A percentile compares a stretch with the other conserved stretches of the same genome.
Conservation (phyloP, 2,797 vertebrate species). For the Esox masquinongy region DNA sequence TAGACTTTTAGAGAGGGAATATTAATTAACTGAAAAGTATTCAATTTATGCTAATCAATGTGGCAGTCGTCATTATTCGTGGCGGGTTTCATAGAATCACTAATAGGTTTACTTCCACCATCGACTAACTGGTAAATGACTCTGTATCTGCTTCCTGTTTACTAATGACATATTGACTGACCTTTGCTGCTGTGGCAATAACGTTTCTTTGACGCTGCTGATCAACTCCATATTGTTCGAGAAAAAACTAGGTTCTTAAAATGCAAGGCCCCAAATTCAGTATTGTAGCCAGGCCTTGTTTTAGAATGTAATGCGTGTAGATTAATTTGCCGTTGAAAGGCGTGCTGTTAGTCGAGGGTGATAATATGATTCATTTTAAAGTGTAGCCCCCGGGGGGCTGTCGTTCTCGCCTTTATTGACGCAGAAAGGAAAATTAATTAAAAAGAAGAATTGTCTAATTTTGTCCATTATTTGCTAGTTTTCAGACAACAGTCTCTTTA, state of each 20-base stretch:
- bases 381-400: slow-evolving; percentile 52
- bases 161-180: slow-evolving; percentile 52
- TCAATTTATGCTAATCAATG: slow-evolving; percentile 62
- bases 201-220: slow-evolving; percentile 45
- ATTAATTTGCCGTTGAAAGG: slow-evolving; percentile 54
- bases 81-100: not conserved
- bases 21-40: slow-evolving; percentile 53
- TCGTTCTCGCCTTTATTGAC: slow-evolving; percentile 44
- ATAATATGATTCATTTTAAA: slow-evolving; percentile 61
- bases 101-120: slow-evolving; percentile 27
- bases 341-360: slow-evolving; percentile 38
- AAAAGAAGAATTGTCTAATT: slow-evolving; percentile 67
- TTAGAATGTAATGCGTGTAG: slow-evolving; percentile 40
- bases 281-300: not conserved
- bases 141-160: slow-evolving; percentile 52
- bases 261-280: slow-evolving; percentile 36
- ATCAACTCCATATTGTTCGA: slow-evolving; percentile 63
- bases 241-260: slow-evolving; percentile 52
- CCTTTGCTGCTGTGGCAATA: slow-evolving; percentile 46
- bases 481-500: slow-evolving; percentile 47
- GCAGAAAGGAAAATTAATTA: slow-evolving; percentile 65
- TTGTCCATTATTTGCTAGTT: slow-evolving; percentile 50
- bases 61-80: slow-evolving; percentile 22
- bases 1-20: slow-evolving; percentile 42
- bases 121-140: slow-evolving; percentile 57